Percentiles rank a stretch among this genome's conserved stretches.
Evolutionary conservation across 2,888 invertebrate species (phyloP).

Genomic region (Electrophaes corylata): DNA sequence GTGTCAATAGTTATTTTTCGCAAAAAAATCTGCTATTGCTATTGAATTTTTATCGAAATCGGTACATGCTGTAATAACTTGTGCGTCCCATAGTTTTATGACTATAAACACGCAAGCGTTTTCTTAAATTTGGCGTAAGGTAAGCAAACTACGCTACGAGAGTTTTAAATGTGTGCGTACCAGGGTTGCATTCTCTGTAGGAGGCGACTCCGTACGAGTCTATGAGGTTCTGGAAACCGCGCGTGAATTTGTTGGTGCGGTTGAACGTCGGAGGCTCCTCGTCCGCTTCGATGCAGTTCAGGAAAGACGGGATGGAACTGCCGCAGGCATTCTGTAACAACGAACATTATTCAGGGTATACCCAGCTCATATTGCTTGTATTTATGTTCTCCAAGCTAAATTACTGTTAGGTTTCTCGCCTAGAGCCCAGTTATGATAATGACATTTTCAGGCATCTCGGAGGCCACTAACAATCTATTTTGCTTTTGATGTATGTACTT

Average conservation of each 20-base stretch:
- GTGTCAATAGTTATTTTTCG: not conserved
- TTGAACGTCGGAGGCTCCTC: constrained; percentile 96
- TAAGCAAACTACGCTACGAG: not conserved
- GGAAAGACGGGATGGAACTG: constrained; percentile 95
- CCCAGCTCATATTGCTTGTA: not conserved
- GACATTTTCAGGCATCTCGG: not conserved
- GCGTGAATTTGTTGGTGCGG: constrained; percentile 95
- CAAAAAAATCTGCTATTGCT: too few species aligned
- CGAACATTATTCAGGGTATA: not conserved
- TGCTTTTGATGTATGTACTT: constrained; percentile 54
- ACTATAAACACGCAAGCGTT: too few species aligned
- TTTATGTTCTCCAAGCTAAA: too few species aligned
- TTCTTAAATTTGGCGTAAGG: too few species aligned
- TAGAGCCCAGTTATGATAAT: not conserved
- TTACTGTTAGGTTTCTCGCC: too few species aligned
- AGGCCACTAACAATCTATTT: not conserved
- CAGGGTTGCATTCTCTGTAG: constrained; percentile 96
- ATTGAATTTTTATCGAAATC: too few species aligned
- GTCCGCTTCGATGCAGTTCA: constrained; percentile 93
- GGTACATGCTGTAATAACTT: too few species aligned
- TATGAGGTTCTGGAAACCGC: constrained; percentile 96
- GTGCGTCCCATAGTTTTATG: too few species aligned
- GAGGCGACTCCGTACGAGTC: constrained; percentile 96
- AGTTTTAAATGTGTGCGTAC: constrained; percentile 62
- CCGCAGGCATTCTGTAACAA: constrained; percentile 87